Conservation (phyloP, 2,888 invertebrate genomes). For the Synanthedon andrenaeformis region DNA sequence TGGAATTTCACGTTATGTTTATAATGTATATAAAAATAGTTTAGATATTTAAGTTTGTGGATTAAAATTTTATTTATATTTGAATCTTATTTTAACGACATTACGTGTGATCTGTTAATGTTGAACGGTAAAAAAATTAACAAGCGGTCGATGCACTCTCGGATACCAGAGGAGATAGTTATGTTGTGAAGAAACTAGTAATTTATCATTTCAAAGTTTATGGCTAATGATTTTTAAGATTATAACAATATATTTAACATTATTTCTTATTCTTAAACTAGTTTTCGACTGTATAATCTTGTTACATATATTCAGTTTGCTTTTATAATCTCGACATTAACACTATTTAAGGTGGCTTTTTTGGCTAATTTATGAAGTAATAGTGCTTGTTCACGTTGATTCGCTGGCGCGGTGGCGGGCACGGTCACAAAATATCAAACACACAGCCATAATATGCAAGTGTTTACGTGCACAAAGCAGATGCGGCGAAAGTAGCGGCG, state of each 20-base stretch:
- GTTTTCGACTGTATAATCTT: too few relatives aligned
- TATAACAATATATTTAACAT: constrained; percentile 16
- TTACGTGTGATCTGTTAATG: background rate
- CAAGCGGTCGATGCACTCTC: constrained; percentile 21
- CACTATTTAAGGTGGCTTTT: too few relatives aligned
- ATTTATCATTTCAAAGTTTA: constrained; percentile 23
- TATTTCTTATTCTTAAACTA: background rate
- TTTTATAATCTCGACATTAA: too few relatives aligned
- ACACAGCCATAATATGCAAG: too few relatives aligned
- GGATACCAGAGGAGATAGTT: constrained; percentile 8
- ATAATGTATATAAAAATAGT: constrained; percentile 7
- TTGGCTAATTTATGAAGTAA: too few relatives aligned
- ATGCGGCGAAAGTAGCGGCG: too few relatives aligned
- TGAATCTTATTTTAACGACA: constrained; percentile 8
- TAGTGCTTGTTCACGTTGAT: too few relatives aligned
- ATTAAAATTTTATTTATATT: constrained; percentile 13
- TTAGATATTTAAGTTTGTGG: constrained; percentile 3
- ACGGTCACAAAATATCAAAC: too few relatives aligned
- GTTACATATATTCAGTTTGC: too few relatives aligned
- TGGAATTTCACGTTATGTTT: constrained; percentile 23
- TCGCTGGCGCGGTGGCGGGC: too few relatives aligned
- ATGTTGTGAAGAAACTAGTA: constrained; percentile 27
- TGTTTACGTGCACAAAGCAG: too few relatives aligned
- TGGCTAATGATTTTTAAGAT: constrained; percentile 18
- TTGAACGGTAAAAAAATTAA: constrained; percentile 1